Evolutionary conservation across 2,113 vertebrate genomes (phyloP).

Genomic region (Melanocharis versteri): DNA sequence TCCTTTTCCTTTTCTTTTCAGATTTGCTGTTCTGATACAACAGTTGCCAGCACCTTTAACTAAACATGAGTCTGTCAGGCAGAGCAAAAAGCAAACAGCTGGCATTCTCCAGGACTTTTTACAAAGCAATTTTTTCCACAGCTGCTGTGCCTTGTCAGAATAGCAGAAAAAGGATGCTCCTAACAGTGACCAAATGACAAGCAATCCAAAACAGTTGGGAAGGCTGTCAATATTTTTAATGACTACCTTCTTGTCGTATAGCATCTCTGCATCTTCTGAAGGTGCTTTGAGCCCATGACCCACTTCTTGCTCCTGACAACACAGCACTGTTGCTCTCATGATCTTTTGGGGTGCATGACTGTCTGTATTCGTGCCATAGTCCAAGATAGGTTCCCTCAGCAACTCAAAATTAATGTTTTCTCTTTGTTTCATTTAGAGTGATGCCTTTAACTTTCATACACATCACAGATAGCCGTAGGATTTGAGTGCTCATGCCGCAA

Average conservation of each 20-base stretch:
- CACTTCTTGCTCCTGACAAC: background rate
- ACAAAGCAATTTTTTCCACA: background rate
- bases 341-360: background rate
- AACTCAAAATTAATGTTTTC: background rate
- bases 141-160: background rate
- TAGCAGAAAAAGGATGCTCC: background rate
- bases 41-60: background rate
- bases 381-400: background rate
- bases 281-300: background rate
- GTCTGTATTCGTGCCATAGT: background rate
- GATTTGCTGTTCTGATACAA: background rate
- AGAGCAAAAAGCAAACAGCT: background rate
- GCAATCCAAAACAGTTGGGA: background rate
- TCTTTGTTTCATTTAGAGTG: background rate
- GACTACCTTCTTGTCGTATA: background rate
- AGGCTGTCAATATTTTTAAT: background rate
- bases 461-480: background rate
- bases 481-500: background rate
- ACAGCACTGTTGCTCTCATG: background rate
- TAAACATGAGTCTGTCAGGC: background rate
- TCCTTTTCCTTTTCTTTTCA: background rate
- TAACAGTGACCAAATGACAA: background rate
- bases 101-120: background rate
- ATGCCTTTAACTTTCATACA: background rate
- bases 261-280: background rate